A percentile compares a stretch with the other conserved stretches of the same genome.
Evolutionary conservation across 92 coral and sea anemone genomes (phyloP).

Genomic region (Galaxea fascicularis): DNA sequence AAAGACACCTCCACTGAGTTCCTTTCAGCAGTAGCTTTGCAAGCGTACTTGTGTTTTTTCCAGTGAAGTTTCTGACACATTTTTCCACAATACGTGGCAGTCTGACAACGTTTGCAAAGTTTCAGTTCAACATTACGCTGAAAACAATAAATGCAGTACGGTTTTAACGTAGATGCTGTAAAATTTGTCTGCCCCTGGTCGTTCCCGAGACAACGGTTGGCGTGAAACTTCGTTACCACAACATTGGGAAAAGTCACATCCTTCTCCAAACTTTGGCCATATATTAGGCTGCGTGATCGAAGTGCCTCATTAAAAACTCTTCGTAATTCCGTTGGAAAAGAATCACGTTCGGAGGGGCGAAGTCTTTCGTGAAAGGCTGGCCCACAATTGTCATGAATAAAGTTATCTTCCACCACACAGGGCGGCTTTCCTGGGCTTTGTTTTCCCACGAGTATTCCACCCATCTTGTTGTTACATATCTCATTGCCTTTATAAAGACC

Average conservation of each 20-base stretch:
- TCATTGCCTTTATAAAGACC: constrained; percentile 23
- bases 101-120: neutral
- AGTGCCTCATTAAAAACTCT: neutral
- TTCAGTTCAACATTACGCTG: neutral
- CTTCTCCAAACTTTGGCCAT: neutral
- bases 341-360: neutral
- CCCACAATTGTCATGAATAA: constrained; percentile 44
- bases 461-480: constrained; percentile 41
- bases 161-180: neutral
- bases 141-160: constrained; percentile 5
- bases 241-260: neutral
- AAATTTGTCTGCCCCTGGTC: neutral
- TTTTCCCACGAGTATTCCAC: constrained; percentile 25
- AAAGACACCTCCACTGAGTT: neutral
- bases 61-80: constrained; percentile 35
- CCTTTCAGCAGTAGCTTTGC: constrained; percentile 27
- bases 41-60: constrained; percentile 36
- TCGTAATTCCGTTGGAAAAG: neutral
- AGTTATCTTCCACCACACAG: constrained; percentile 28
- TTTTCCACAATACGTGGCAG: constrained; percentile 35
- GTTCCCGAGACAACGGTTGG: constrained; percentile 1
- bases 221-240: neutral
- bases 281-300: neutral
- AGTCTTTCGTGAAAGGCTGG: constrained; percentile 23
- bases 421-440: constrained; percentile 17